Conservation (phyloP, 1,140 invertebrate genomes). For the Eueides isabella region DNA sequence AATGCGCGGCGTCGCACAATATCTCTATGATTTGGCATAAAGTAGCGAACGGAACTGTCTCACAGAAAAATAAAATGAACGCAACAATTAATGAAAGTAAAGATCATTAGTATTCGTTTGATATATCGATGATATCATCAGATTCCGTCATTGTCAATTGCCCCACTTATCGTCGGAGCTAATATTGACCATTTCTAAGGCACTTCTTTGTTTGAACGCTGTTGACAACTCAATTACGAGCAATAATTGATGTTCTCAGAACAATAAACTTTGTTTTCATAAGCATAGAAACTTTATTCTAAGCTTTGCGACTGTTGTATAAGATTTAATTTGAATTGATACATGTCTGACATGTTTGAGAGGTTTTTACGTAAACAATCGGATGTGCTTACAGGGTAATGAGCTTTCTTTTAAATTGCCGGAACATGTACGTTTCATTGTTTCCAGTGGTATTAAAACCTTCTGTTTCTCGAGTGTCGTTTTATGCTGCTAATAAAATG, state of each 20-base stretch:
- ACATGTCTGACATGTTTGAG: not conserved
- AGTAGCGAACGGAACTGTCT: too few species aligned
- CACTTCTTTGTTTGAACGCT: constrained; percentile 28
- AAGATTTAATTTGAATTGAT: not conserved
- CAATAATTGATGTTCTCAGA: constrained; percentile 24
- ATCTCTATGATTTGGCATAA: too few species aligned
- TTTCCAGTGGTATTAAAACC: not conserved
- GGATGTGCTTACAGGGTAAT: constrained; percentile 2
- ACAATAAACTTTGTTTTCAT: constrained; percentile 6
- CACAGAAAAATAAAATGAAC: not conserved
- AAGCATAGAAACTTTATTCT: not conserved
- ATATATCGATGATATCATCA: constrained; percentile 40
- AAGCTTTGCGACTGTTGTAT: not conserved
- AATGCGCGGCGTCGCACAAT: too few species aligned
- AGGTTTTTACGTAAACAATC: constrained; percentile 12
- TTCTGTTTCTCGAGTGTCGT: not conserved
- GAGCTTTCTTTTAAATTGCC: constrained; percentile 28
- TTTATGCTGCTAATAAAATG: not conserved
- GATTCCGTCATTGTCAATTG: constrained; percentile 42
- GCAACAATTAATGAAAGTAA: not conserved
- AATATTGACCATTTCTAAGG: constrained; percentile 34
- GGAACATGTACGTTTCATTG: constrained; percentile 14
- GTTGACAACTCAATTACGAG: constrained; percentile 31
- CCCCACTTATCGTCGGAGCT: constrained; percentile 39
- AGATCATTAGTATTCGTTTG: constrained; percentile 31